Evolutionary conservation across 1,140 invertebrate genomes (phyloP).

Genomic region (Meteorus sp.): DNA sequence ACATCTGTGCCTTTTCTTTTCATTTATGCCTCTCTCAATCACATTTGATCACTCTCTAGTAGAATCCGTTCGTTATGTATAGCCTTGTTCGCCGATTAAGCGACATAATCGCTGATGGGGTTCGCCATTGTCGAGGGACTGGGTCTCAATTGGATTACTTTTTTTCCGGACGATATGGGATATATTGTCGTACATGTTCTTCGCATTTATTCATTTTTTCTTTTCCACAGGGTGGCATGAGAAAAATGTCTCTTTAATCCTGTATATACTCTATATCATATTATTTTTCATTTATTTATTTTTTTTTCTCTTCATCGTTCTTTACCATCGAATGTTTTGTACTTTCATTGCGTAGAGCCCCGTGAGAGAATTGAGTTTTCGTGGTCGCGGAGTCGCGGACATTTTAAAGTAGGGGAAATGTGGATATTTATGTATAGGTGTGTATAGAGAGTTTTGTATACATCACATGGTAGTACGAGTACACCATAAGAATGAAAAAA

Average conservation of each 20-base stretch:
- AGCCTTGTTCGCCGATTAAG: constrained; percentile 29
- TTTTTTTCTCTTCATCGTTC: no score
- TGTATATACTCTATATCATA: neutral
- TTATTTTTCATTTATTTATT: neutral
- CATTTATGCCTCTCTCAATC: constrained; percentile 6
- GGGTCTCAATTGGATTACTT: constrained; percentile 29
- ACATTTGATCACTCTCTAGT: neutral
- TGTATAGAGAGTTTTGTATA: neutral
- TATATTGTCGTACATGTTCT: neutral
- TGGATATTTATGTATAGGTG: no score
- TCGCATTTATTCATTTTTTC: neutral
- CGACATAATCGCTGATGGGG: constrained; percentile 21
- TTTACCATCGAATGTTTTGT: no score
- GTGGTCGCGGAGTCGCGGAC: no score
- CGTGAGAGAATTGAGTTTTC: constrained; percentile 2
- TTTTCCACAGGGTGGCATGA: no score
- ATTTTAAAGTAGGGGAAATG: no score
- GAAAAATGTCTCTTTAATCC: neutral
- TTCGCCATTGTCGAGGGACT: constrained; percentile 17
- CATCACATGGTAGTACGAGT: neutral
- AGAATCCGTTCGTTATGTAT: constrained; percentile 7
- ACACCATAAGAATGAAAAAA: neutral
- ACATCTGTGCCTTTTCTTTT: neutral
- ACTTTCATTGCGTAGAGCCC: neutral
- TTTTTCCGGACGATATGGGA: neutral